Base-by-base conservation (phyloP, 1,140 invertebrate species). In the Aleiodes sp. region DNA sequence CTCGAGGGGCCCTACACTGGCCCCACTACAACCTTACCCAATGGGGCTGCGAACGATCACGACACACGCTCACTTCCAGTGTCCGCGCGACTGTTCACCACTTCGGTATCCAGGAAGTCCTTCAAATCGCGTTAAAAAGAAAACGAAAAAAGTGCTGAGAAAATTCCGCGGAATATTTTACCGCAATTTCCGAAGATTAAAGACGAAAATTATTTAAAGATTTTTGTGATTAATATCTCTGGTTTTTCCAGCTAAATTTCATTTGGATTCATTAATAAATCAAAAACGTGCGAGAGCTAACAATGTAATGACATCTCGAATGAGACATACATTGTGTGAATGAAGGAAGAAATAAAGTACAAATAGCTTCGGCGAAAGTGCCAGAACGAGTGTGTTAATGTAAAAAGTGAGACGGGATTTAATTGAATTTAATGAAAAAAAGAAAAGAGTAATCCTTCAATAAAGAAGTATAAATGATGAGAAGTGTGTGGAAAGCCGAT, bases 61-160 rank as follows among this genome's bases (percentile, higher is more conserved):
- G 31, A 43, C 43, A 59, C 24, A 56, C 33, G 57, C 69, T 61
- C 73, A 64, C 70, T 74, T 46, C 63, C 70, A 43, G 65, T 72
- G 61, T 67, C 71, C 62, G 63, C 39, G 75, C 63, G 57, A 69
- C 66, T 39, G 56, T 60, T 35, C 35, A 59, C 33, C 37, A 60
- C 39, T 41, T 39, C 63, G 59, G 37, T 43, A 46, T 41, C 41
- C 62, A 65, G 62, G 62, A 56, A 65, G 41, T 63, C 16, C 14
- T 31, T 4, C 39, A 8, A 19, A 16, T n/a, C n/a, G n/a, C n/a
- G n/a, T n/a, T n/a, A n/a, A n/a, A n/a, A n/a, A n/a, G n/a, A n/a
- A 35, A 35, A 35, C 31, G 31, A 35, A 35, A 10, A n/a, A n/a
- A n/a, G n/a, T n/a, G n/a, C n/a, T n/a, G n/a, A n/a, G n/a, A n/a